A percentile compares a stretch with the other conserved stretches of the same genome.
Conservation (phyloP, 2,113 vertebrate species). For the Trichechus manatus region DNA sequence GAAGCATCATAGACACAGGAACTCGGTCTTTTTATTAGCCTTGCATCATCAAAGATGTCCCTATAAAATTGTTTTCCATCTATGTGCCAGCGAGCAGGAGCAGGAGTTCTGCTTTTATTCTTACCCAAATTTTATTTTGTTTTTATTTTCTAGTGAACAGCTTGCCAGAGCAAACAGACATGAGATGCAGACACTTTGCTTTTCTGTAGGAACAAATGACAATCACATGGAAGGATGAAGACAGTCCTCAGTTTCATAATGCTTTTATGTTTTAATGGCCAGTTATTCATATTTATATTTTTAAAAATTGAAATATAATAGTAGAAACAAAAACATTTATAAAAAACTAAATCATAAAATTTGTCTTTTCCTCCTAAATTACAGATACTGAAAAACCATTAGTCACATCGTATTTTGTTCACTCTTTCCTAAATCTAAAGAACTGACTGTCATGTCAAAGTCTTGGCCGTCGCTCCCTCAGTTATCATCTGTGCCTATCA, state of each 20-base stretch:
- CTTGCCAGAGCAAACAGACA: not conserved
- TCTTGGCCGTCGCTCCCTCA: not conserved
- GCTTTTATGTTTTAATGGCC: not conserved
- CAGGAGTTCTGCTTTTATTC: not conserved
- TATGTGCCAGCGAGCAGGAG: not conserved
- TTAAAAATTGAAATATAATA: not conserved
- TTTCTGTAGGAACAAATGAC: conserved; percentile 11
- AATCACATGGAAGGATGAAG: not conserved
- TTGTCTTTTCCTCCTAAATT: not conserved
- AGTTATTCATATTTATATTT: not conserved
- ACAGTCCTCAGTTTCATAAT: not conserved
- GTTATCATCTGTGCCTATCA: not conserved
- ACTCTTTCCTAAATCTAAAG: not conserved
- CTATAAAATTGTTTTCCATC: not conserved
- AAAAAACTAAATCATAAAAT: conserved; percentile 7
- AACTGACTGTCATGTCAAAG: not conserved
- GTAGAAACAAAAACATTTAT: not conserved
- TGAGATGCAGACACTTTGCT: not conserved
- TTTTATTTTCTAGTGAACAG: not conserved
- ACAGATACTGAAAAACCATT: not conserved
- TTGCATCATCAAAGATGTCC: not conserved
- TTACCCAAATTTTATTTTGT: not conserved
- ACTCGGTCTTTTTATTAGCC: not conserved
- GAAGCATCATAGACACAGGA: not conserved
- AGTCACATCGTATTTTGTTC: not conserved